A percentile compares a stretch with the other conserved stretches of the same genome.
phyloP scores from a whole-genome alignment of 2,888 invertebrate species.

The Plagodis pulveraria region DNA sequence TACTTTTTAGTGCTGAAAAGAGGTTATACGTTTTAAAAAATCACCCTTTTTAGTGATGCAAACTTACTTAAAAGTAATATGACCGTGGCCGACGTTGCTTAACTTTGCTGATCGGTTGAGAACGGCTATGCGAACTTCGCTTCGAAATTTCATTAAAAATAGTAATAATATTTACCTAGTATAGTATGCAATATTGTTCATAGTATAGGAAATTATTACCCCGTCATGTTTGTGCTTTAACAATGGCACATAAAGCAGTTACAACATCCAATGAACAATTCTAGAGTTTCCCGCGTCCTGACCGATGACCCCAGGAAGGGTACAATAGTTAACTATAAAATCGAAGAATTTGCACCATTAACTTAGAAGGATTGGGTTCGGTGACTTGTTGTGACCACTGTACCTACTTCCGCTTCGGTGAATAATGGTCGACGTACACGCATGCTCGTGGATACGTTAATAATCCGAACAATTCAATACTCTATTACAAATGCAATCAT shows the following conservation, averaged over 20 bases:
- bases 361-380: slow-evolving; percentile 13
- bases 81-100: no score
- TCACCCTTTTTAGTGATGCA: no score
- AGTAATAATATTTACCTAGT: no score
- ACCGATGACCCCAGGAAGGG: slow-evolving; percentile 11
- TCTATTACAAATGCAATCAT: no score
- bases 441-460: neutral
- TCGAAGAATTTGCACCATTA: slow-evolving; percentile 22
- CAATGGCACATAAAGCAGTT: slow-evolving; percentile 36
- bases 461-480: no score
- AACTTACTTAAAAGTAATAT: no score
- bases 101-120: no score
- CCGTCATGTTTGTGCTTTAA: slow-evolving; percentile 19
- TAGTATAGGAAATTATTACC: slow-evolving; percentile 7
- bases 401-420: neutral
- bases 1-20: no score
- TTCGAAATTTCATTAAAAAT: no score
- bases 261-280: slow-evolving; percentile 14
- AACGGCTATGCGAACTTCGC: no score
- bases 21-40: no score
- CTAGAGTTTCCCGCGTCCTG: slow-evolving; percentile 12
- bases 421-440: neutral
- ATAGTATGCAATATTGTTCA: no score
- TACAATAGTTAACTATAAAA: slow-evolving; percentile 15
- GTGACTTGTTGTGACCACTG: neutral